Evolutionary conservation across 2,888 invertebrate species (phyloP), one percentile per base, ranked within the genome.

Genomic region (Eupelmus urozonus): DNA sequence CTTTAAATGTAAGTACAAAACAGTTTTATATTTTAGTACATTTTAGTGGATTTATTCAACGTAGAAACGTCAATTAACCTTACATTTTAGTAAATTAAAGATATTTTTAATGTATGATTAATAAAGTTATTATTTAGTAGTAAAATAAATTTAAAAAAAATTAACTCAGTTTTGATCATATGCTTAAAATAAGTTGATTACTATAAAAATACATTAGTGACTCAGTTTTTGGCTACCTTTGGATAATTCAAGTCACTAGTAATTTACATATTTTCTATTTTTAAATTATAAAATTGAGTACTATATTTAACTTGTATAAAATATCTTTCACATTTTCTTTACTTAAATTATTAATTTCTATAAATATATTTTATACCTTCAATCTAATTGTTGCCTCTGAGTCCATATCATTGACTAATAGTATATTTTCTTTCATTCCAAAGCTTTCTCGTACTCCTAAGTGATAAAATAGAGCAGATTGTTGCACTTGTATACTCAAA

Each of bases 391-490:
- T 97, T 82, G 95, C 93, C 89, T 97, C 97, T 0, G 95, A 93
- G 89, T 97, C 96, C 80, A 93, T 93, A 91, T 98, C 97, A 91
- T 98, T 98, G 87, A 94, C 96, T 7, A 97, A 92, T 55, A 98
- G 88, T 80, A 97, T 96, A 90, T 97, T 97, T 87, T 98, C 96
- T 87, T 96, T 97, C 98, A 98, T 98, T 78, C 96, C 96, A 91
- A 98, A 98, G 88, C 98, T 98, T 90, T 99, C 98, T 67, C 99
- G 92, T 0, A 99, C 98, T 57, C 99, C 99, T 65, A 99, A 93
- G 88, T 99, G 98, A 91, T 99, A 99, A 85, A 97, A 96, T 76
- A 99, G 91, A 0, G 98, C 95, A 82, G 97, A 96, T 89, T 98
- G 98, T 90, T 99, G 99, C 29, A 96, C 91, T 84, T 96, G 95